phyloP scores from a whole-genome alignment of 1,140 invertebrate species.

The Zaprionus ornatus region DNA sequence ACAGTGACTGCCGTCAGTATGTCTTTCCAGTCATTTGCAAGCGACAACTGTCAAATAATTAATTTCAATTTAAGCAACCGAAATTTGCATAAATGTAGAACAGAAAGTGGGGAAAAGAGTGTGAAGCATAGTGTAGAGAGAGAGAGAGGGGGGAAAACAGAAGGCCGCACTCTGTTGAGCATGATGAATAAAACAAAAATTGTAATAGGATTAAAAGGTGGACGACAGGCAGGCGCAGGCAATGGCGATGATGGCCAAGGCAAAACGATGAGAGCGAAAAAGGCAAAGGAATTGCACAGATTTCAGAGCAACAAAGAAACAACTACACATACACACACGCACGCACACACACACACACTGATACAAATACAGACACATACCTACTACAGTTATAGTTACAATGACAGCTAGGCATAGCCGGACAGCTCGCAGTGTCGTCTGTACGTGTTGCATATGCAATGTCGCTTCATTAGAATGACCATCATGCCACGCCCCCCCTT shows the following conservation, averaged over 20 bases:
- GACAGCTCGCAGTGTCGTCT: constrained; percentile 51
- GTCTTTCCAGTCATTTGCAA: constrained; percentile 52
- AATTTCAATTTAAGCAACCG: constrained; percentile 80
- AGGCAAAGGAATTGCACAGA: constrained; percentile 51
- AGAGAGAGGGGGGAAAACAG: background rate
- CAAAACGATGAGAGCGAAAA: constrained; percentile 40
- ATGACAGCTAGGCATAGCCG: constrained; percentile 20
- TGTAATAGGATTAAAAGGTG: constrained; percentile 81
- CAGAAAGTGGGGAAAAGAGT: constrained; percentile 27
- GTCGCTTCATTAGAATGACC: constrained; percentile 78
- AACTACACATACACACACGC: background rate
- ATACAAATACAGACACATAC: constrained; percentile 4
- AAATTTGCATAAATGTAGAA: constrained; percentile 75
- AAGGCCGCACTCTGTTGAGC: constrained; percentile 12
- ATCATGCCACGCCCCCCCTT: constrained; percentile 58
- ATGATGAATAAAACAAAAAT: constrained; percentile 81
- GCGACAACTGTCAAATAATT: constrained; percentile 81
- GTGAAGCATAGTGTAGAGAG: background rate
- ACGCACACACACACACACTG: constrained; percentile 2
- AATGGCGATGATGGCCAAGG: constrained; percentile 46
- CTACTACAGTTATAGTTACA: constrained; percentile 21
- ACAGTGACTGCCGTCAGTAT: constrained; percentile 17
- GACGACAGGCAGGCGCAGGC: constrained; percentile 47
- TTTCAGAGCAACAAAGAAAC: constrained; percentile 47
- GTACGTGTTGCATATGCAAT: constrained; percentile 79